Conservation (phyloP, 2,113 vertebrate species). For the Nothoprocta perdicaria region DNA sequence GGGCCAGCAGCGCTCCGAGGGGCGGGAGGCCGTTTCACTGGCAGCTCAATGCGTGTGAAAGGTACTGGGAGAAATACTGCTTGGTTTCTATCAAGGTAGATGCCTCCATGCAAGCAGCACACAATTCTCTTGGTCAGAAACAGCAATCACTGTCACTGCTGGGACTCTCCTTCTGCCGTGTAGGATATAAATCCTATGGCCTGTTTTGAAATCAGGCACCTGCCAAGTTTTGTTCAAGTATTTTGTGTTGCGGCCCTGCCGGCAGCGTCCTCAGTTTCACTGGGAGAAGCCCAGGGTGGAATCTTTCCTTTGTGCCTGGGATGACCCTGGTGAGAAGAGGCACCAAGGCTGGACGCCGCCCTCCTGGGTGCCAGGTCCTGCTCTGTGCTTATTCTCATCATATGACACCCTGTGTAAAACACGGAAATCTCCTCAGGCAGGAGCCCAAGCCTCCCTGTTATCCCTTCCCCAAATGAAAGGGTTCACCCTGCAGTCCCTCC, state of each 20-base stretch:
- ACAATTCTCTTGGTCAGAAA: neutral
- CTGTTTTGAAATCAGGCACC: neutral
- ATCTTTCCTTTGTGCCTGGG: neutral
- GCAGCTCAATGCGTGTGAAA: neutral
- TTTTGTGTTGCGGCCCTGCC: neutral
- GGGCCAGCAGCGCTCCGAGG: neutral
- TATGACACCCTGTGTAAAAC: neutral
- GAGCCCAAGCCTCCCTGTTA: neutral
- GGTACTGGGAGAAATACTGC: neutral
- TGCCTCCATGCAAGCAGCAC: neutral
- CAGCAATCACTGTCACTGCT: neutral
- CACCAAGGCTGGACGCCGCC: fast-evolving
- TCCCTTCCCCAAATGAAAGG: neutral
- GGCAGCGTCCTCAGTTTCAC: neutral
- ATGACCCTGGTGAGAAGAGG: neutral
- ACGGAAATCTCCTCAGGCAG: neutral
- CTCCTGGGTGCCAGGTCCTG: neutral
- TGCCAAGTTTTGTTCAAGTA: neutral
- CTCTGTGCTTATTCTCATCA: fast-evolving
- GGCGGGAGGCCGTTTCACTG: neutral
- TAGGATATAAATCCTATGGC: neutral
- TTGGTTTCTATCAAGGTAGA: neutral
- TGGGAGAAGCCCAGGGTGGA: neutral
- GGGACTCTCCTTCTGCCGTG: neutral
- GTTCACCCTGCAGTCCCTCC: neutral